Conservation (phyloP, 2,797 vertebrate genomes). For the Nannoperca obscura region DNA sequence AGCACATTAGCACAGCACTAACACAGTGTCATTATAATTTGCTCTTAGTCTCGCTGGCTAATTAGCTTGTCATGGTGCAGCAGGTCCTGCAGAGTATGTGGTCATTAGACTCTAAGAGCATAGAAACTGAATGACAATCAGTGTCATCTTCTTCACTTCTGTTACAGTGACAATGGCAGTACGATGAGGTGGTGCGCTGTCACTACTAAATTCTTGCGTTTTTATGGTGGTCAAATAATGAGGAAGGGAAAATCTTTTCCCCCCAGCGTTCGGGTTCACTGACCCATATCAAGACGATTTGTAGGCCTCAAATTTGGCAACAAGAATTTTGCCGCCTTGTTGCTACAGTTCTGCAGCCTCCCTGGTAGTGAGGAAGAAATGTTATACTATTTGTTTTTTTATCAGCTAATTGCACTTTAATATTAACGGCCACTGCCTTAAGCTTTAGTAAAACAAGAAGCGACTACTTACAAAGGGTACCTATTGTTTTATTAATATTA, state of each 20-base stretch:
- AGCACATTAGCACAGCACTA: constrained; percentile 76
- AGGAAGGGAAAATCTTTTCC: constrained; percentile 32
- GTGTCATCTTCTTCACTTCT: constrained; percentile 50
- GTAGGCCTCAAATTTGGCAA: constrained; percentile 47
- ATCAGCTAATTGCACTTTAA: constrained; percentile 28
- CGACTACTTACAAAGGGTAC: constrained; percentile 41
- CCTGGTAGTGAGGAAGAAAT: background rate
- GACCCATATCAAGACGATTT: constrained; percentile 57
- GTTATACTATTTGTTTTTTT: constrained; percentile 23
- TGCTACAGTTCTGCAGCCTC: constrained; percentile 1
- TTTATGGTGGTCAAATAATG: constrained; percentile 53
- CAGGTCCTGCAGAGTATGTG: constrained; percentile 74
- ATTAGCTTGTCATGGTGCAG: constrained; percentile 82
- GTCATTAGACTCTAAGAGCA: constrained; percentile 72
- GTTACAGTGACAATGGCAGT: constrained; percentile 40
- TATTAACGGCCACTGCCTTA: constrained; percentile 24
- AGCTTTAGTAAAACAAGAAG: constrained; percentile 46
- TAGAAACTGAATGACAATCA: constrained; percentile 58
- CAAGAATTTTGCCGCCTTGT: constrained; percentile 12
- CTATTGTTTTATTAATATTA: constrained; percentile 67
- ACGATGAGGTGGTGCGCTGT: constrained; percentile 29
- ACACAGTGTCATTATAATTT: constrained; percentile 82
- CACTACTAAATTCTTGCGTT: constrained; percentile 36
- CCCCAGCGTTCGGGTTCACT: constrained; percentile 46
- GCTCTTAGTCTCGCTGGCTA: constrained; percentile 79